These are phyloP conservation scores for Aplysina aerophoba DNA, from an alignment of 37 sponge, comb jelly and placozoan genomes.

Conservation along the genomic window DNA sequence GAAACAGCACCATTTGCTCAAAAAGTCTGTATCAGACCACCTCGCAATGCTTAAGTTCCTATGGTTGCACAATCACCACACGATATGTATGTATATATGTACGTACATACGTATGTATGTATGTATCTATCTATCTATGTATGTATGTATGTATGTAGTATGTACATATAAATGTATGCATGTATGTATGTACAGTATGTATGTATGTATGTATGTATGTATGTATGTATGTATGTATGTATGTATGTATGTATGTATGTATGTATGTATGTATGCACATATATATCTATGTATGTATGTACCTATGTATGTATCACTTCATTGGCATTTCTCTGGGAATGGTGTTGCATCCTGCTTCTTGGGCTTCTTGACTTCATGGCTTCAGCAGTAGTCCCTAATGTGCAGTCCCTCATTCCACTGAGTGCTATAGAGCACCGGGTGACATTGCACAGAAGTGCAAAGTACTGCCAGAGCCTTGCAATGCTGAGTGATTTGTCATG, in stretches of 20 bases:
- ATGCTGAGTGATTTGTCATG: too few relatives aligned
- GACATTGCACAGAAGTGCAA: too few relatives aligned
- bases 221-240: conserved; percentile 10
- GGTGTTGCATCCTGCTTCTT: neutral
- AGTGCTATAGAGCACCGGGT: too few relatives aligned
- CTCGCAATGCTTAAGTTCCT: neutral
- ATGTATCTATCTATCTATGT: neutral
- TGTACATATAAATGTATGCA: conserved; percentile 3
- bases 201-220: conserved; percentile 13
- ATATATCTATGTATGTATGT: conserved; percentile 13
- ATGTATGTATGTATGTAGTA: neutral
- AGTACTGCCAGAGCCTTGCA: too few relatives aligned
- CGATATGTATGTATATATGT: neutral
- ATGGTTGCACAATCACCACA: neutral
- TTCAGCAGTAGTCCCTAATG: too few relatives aligned
- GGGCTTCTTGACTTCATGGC: neutral
- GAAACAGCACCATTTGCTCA: too few relatives aligned
- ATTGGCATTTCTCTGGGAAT: too few relatives aligned
- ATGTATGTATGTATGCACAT: neutral
- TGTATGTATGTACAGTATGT: conserved; percentile 11
- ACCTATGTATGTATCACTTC: neutral
- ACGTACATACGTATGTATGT: neutral
- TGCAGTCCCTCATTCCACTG: too few relatives aligned
- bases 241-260: neutral
- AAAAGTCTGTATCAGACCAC: too few relatives aligned